Evolutionary conservation across 2,113 vertebrate genomes (phyloP).

Genomic region (Rafetus swinhoei): DNA sequence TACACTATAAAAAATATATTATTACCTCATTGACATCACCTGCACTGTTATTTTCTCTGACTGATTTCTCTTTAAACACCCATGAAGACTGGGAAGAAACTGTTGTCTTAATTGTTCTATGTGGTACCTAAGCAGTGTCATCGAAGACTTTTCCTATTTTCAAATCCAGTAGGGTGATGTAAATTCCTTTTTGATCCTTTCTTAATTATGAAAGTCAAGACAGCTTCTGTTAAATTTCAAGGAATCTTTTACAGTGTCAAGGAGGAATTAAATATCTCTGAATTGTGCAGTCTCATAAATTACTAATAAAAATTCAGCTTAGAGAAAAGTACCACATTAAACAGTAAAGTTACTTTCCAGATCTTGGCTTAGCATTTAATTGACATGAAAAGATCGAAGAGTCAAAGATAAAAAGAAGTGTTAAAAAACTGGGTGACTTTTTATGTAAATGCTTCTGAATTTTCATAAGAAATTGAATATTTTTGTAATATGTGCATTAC

Average conservation of each 20-base stretch:
- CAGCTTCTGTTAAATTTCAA: not conserved
- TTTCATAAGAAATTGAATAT: accelerated
- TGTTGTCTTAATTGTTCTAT: not conserved
- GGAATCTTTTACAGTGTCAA: not conserved
- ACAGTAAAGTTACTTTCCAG: not conserved
- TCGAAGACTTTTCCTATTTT: not conserved
- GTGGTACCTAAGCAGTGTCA: accelerated
- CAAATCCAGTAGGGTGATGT: not conserved
- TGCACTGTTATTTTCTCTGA: not conserved
- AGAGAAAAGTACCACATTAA: not conserved
- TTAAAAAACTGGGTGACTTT: not conserved
- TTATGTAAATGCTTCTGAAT: not conserved
- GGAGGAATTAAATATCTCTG: not conserved
- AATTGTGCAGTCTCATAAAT: not conserved
- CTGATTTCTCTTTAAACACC: not conserved
- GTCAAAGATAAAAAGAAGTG: not conserved
- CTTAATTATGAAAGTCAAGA: not conserved
- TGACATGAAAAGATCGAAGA: not conserved
- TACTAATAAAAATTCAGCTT: not conserved
- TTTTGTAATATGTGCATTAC: accelerated
- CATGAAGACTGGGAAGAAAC: not conserved
- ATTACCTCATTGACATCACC: not conserved
- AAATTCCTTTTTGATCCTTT: not conserved
- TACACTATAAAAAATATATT: not conserved
- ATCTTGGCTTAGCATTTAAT: not conserved